Percentiles rank a stretch among this genome's conserved stretches.
These are phyloP conservation scores for Cephalopholis sonnerati DNA, from an alignment of 2,113 vertebrate genomes.

Conservation along the genomic window DNA sequence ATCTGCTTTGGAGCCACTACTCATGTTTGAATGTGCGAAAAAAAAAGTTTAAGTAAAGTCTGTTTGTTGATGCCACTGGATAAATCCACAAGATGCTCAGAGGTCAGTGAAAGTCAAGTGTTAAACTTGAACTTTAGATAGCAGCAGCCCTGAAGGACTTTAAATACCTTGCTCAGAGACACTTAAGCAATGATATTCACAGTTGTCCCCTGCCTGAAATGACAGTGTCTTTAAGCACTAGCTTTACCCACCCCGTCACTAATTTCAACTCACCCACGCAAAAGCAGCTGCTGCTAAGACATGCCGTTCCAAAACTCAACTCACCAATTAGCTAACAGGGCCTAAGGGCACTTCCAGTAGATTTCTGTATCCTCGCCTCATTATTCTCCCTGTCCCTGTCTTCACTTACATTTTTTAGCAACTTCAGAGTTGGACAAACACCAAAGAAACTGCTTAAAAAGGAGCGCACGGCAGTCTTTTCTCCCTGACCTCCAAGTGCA, in stretches of 20 bases:
- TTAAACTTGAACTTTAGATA: slow-evolving; percentile 13
- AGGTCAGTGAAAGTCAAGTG: slow-evolving; percentile 29
- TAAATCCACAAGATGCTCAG: slow-evolving; percentile 17
- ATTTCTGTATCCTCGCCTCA: slow-evolving; percentile 43
- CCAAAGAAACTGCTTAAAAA: slow-evolving; percentile 60
- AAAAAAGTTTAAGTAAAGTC: not conserved
- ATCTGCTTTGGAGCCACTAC: not conserved
- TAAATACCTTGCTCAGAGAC: not conserved
- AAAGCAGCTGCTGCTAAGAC: slow-evolving; percentile 46
- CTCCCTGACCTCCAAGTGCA: slow-evolving; percentile 72
- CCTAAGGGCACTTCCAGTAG: slow-evolving; percentile 40
- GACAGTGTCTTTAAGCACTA: slow-evolving; percentile 24
- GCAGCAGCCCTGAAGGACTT: not conserved
- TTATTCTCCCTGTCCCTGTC: slow-evolving; percentile 52
- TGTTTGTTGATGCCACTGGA: not conserved
- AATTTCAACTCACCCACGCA: slow-evolving; percentile 37
- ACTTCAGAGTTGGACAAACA: slow-evolving; percentile 71
- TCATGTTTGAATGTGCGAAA: slow-evolving; percentile 1
- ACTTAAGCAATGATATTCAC: slow-evolving; percentile 9
- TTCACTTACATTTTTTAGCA: slow-evolving; percentile 40
- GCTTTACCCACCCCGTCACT: slow-evolving; percentile 10
- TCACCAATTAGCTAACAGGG: slow-evolving; percentile 46
- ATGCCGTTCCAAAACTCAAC: slow-evolving; percentile 17
- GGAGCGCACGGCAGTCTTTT: slow-evolving; percentile 38
- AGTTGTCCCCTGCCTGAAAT: slow-evolving; percentile 5